Conservation (phyloP, 2,113 vertebrate genomes). For the Mormyrus iriodes region DNA sequence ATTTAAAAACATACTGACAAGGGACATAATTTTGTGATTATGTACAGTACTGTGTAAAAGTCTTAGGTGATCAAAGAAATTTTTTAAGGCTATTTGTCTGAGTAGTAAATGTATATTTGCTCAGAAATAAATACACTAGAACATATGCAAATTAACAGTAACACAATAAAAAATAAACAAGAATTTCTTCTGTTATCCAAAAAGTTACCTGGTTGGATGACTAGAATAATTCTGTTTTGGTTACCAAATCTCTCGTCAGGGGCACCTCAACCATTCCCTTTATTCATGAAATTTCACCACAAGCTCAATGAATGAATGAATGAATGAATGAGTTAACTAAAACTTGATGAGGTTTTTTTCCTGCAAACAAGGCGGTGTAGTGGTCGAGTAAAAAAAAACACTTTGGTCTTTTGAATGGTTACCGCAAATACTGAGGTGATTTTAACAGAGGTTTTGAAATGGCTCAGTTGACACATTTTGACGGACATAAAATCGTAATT, state of each 20-base stretch:
- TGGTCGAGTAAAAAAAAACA: neutral
- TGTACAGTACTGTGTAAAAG: neutral
- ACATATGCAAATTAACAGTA: neutral
- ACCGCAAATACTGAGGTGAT: neutral
- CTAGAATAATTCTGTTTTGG: neutral
- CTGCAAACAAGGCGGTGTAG: neutral
- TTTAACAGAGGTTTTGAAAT: neutral
- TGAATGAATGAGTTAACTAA: neutral
- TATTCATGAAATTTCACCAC: neutral
- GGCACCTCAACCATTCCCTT: neutral
- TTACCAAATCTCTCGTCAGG: neutral
- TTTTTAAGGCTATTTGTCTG: neutral
- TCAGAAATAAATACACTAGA: neutral
- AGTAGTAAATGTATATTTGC: neutral
- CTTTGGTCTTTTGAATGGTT: neutral
- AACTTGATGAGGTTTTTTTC: neutral
- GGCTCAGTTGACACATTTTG: neutral
- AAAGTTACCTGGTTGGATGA: neutral
- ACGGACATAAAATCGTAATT: neutral
- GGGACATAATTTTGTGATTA: too few species aligned
- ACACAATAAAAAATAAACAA: neutral
- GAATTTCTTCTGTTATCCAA: neutral
- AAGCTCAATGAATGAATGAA: neutral
- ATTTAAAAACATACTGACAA: neutral
- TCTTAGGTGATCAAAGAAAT: neutral